These are phyloP conservation scores for Lissocephala sabroskyi DNA, from an alignment of 2,888 invertebrate genomes.

Conservation along the genomic window DNA sequence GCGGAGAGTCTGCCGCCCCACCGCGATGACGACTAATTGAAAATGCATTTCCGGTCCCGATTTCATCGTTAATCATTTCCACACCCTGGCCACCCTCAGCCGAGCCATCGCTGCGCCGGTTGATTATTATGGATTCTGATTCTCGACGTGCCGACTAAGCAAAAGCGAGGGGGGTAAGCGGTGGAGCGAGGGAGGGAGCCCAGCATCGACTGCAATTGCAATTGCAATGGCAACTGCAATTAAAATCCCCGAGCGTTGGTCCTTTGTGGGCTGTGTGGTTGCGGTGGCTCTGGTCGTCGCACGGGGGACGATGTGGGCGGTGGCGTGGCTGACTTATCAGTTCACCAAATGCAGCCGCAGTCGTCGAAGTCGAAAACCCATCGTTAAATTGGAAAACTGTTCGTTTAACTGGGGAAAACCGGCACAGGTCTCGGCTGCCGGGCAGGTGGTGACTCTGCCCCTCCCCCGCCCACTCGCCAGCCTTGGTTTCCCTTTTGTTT, in stretches of 20 bases:
- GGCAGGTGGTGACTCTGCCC: too few relatives aligned
- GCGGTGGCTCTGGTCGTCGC: background rate
- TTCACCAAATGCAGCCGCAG: background rate
- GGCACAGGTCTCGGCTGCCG: background rate
- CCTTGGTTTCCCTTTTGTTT: background rate
- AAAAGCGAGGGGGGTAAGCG: too few relatives aligned
- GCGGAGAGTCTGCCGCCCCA: too few relatives aligned
- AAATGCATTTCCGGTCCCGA: slow-evolving; percentile 4
- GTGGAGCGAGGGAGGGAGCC: too few relatives aligned
- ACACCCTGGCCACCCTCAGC: background rate
- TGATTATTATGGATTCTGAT: slow-evolving; percentile 3
- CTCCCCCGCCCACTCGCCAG: too few relatives aligned
- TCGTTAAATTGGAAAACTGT: slow-evolving; percentile 4
- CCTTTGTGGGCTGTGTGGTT: background rate
- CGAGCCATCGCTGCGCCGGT: background rate
- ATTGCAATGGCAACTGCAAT: slow-evolving; percentile 3
- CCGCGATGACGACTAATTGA: too few relatives aligned
- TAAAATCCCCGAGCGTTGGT: background rate
- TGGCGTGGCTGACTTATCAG: background rate
- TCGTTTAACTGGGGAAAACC: background rate
- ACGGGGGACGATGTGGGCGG: background rate
- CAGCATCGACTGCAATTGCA: too few relatives aligned
- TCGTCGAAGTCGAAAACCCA: background rate
- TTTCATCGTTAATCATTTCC: too few relatives aligned
- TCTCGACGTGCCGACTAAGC: background rate